Conservation (phyloP, 2,888 invertebrate genomes). For the Sinopyrophorus schimmeli region DNA sequence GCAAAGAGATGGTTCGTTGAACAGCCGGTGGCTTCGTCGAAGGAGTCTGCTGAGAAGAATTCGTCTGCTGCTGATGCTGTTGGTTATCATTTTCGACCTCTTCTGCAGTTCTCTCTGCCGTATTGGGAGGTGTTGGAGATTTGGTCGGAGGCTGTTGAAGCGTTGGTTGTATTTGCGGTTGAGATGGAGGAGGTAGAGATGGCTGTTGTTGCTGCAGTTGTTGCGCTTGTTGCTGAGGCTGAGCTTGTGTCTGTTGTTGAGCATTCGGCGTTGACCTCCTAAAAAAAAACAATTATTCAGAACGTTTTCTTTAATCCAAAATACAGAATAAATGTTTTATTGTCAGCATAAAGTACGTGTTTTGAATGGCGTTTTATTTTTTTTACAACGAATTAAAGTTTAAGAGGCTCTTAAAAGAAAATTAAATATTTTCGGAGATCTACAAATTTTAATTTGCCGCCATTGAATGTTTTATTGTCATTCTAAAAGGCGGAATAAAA, state of each 20-base stretch:
- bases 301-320: too few relatives aligned
- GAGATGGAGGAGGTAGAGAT: constrained; percentile 33
- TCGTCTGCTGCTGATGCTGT: constrained; percentile 15
- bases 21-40: constrained; percentile 35
- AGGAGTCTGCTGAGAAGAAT: constrained; percentile 18
- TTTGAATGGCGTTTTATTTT: too few relatives aligned
- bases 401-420: too few relatives aligned
- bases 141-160: constrained; percentile 26
- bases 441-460: too few relatives aligned
- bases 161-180: constrained; percentile 47
- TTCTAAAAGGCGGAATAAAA: too few relatives aligned
- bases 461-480: too few relatives aligned
- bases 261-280: constrained; percentile 45
- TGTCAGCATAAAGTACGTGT: too few relatives aligned
- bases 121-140: constrained; percentile 15
- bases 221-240: constrained; percentile 41
- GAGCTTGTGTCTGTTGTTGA: constrained; percentile 34
- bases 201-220: constrained; percentile 53
- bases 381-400: too few relatives aligned
- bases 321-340: too few relatives aligned
- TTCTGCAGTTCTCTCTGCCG: constrained; percentile 30
- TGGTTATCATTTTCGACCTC: constrained; percentile 13
- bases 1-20: constrained; percentile 37
- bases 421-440: too few relatives aligned
- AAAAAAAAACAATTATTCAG: too few relatives aligned